These are phyloP conservation scores for Ennomos quercinarius DNA, from an alignment of 2,888 invertebrate species.

Conservation along the genomic window DNA sequence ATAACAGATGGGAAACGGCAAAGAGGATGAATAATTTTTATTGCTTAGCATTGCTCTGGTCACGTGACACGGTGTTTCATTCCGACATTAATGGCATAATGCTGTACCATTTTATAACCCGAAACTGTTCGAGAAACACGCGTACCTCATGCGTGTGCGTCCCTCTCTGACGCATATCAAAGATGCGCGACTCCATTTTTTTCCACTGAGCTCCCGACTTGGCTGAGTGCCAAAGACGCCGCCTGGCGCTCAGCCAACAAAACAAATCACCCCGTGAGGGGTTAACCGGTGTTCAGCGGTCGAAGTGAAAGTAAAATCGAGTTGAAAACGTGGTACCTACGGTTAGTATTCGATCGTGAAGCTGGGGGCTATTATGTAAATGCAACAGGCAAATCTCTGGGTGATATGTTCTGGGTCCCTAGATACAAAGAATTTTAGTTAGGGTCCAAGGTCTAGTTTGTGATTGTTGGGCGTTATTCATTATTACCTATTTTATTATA, in stretches of 20 bases:
- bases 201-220: conserved; percentile 75
- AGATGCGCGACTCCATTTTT: conserved; percentile 83
- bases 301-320: conserved; percentile 34
- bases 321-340: conserved; percentile 14
- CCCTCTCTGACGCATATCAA: conserved; percentile 79
- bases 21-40: too few relatives aligned
- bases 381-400: too few relatives aligned
- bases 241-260: conserved; percentile 73
- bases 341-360: too few relatives aligned
- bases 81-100: conserved; percentile 12
- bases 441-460: too few relatives aligned
- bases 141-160: conserved; percentile 63
- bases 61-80: too few relatives aligned
- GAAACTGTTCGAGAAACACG: conserved; percentile 49
- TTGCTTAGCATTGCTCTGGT: too few relatives aligned
- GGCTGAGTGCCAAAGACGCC: conserved; percentile 77
- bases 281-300: conserved; percentile 40
- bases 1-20: too few relatives aligned
- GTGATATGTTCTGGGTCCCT: too few relatives aligned
- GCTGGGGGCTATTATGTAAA: too few relatives aligned
- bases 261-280: conserved; percentile 71
- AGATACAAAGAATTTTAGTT: too few relatives aligned
- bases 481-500: too few relatives aligned
- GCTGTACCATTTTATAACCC: conserved; percentile 9
- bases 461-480: too few relatives aligned